Conservation (phyloP, 2,113 vertebrate genomes). For the Pterocles orientalis region DNA sequence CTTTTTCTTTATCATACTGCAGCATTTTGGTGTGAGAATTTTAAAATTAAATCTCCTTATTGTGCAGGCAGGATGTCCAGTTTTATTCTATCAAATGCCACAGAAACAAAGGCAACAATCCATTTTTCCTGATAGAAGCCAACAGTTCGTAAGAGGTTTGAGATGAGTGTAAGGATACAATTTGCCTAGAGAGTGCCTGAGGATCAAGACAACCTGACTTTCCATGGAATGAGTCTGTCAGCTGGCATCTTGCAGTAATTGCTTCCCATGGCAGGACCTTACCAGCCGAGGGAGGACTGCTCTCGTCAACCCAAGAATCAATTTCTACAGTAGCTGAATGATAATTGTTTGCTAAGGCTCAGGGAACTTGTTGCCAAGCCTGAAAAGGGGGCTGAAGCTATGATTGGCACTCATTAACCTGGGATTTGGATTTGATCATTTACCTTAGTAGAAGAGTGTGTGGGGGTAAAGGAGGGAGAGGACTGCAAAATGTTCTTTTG, state of each 20-base stretch:
- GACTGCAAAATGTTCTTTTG: constrained; percentile 51
- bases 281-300: constrained; percentile 84
- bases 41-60: constrained; percentile 82
- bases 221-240: constrained; percentile 92
- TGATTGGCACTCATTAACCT: constrained; percentile 93
- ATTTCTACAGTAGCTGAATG: constrained; percentile 87
- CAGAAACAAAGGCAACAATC: constrained; percentile 90
- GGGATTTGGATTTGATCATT: constrained; percentile 75
- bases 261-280: constrained; percentile 97
- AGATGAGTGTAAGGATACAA: constrained; percentile 93
- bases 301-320: constrained; percentile 87
- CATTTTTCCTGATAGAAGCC: constrained; percentile 90
- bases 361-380: constrained; percentile 88
- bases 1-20: constrained; percentile 69
- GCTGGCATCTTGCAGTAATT: constrained; percentile 96
- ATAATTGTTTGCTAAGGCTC: constrained; percentile 90
- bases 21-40: constrained; percentile 74
- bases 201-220: constrained; percentile 89
- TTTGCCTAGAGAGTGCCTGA: constrained; percentile 97
- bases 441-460: constrained; percentile 49
- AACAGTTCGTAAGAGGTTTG: constrained; percentile 90
- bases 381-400: constrained; percentile 75
- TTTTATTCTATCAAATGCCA: constrained; percentile 82
- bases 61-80: constrained; percentile 79
- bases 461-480: constrained; percentile 6